Conservation (phyloP, 2,113 vertebrate genomes). For the Psilopsiagon aurifrons region DNA sequence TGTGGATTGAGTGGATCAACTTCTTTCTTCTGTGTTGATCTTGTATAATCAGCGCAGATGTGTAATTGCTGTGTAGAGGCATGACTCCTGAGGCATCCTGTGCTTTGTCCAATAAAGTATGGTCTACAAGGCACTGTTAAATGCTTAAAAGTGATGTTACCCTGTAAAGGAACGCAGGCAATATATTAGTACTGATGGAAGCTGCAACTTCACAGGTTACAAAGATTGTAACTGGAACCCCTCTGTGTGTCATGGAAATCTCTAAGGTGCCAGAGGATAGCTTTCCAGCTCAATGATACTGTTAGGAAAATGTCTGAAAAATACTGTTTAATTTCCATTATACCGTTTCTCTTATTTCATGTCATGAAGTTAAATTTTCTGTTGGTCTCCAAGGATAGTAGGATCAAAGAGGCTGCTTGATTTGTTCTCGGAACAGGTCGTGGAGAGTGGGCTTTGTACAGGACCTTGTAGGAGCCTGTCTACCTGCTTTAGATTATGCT, state of each 20-base stretch:
- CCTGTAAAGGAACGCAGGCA: neutral
- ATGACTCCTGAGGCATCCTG: neutral
- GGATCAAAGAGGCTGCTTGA: neutral
- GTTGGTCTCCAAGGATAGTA: neutral
- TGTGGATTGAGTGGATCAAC: neutral
- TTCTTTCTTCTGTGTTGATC: neutral
- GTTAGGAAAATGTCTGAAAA: neutral
- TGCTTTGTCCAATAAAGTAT: neutral
- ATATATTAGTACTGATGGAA: neutral
- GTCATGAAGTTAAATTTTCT: neutral
- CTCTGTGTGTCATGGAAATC: neutral
- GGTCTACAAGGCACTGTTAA: neutral
- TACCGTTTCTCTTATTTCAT: neutral
- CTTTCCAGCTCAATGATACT: neutral
- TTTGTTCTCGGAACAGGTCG: neutral
- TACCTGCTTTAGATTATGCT: neutral
- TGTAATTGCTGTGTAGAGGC: neutral
- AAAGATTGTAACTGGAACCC: neutral
- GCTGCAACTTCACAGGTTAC: neutral
- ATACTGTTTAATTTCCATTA: neutral
- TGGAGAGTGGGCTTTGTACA: neutral
- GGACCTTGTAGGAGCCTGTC: neutral
- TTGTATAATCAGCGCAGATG: neutral
- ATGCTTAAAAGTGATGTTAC: neutral
- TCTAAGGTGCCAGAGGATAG: neutral